Base-by-base conservation (phyloP, 2,113 vertebrate species). In the Sclerurus mexicanus region DNA sequence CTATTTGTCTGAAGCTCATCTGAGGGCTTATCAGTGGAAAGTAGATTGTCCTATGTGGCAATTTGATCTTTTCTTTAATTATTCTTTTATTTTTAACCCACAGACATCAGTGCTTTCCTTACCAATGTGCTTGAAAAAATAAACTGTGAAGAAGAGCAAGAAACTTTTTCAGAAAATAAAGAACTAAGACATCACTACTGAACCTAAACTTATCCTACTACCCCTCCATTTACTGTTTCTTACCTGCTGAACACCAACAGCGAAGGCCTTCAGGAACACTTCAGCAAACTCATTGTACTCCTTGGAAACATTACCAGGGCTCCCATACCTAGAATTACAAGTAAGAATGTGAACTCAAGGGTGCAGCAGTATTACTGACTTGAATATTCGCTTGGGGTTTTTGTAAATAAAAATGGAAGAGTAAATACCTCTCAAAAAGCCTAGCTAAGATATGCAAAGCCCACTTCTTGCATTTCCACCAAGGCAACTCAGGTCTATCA, bases 391-490 rank as follows among this genome's bases (percentile, higher is more conserved):
- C 25, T 78, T 39, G 13, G 35, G 14, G 0, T 8, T 33, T 53
- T 58, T 63, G 76, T 37, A 39, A 59, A 42, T 30, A 83, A 42
- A 10, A 62, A 64, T 14, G 13, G 15, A 93, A 63, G 21, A 75
- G 4, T 77, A 80, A 75, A 95, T 98, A 99, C 99, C 99, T 99
- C 97, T 99, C 99, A 97, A 99, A 99, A 91, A 99, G 98, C 37
- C 99, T 98, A 94, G 99, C 99, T 97, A 99, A 98, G 95, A 99
- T 99, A 98, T 99, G 99, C 93, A 99, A 98, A 58, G 99, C 99
- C 99, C 99, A 99, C 94, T 99, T 99, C 97, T 99, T 99, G 97
- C 99, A 99, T 95, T 99, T 99, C 99, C 99, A 99, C 99, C 99
- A 99, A 16, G 99, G 99, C 95, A 99, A 98, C 93, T 99, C 99